Evolutionary conservation across 2,113 vertebrate genomes (phyloP), one percentile per base, ranked within the genome.

Genomic region (Upupa epops): DNA sequence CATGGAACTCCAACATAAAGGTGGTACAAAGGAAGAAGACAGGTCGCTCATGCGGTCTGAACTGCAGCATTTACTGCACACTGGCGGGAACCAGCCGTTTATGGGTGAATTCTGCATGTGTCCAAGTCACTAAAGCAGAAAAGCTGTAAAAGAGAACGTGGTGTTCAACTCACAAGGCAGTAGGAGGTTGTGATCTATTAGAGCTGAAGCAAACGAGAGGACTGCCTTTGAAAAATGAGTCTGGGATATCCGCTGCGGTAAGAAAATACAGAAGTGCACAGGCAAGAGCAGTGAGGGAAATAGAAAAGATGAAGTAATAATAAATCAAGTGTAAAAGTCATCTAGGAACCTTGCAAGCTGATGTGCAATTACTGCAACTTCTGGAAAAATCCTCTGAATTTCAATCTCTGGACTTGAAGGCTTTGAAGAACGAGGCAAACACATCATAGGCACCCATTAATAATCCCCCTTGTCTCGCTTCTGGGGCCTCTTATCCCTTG

Each of bases 361-460:
- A 88, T 86, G 48, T 51, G 29, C 48, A 77, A 56, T 3, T 80
- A 73, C 52, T 77, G 29, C 51, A 86, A 79, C 79, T 85, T 80
- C 68, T 96, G 90, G 65, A 91, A 89, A 88, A 91, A 80, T 68
- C 55, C 56, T 95, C 34, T 10, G 3, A 79, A 61, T 76, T 86
- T 88, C 63, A 45, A 0, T 28, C 54, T 88, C 31, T 58, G 24
- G 17, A 55, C 17, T 65, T 65, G 37, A 86, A 86, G 32, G 32
- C 59, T 76, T 49, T 54, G 42, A 75, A 17, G 34, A 92, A 69
- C 0, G 0, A 92, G 59, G 24, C 60, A 80, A 80, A 18, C 5
- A 77, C 31, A 86, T 85, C 60, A 72, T 5, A 11, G 37, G 11
- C 34, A 71, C 46, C 26, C 56, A 60, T 81, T 90, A 78, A 73